Percentiles rank a stretch among this genome's conserved stretches.
Evolutionary conservation across 2,888 invertebrate species (phyloP).

Genomic region (Perizoma flavofasciatum): DNA sequence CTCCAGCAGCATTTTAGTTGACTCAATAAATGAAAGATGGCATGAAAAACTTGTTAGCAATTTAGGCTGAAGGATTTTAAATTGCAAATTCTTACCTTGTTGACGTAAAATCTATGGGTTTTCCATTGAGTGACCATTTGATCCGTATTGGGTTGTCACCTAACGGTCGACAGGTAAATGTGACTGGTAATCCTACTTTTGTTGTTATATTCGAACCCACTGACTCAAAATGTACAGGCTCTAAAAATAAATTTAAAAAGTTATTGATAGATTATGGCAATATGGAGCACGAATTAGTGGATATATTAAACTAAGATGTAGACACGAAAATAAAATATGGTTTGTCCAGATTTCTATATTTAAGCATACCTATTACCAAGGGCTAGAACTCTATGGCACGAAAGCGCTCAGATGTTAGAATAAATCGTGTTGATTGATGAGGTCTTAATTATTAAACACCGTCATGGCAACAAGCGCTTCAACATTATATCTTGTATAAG

Average conservation of each 20-base stretch:
- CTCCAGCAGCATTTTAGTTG: not conserved
- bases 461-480: too few relatives aligned
- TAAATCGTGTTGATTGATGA: too few relatives aligned
- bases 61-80: not conserved
- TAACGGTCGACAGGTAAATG: constrained; percentile 89
- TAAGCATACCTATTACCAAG: too few relatives aligned
- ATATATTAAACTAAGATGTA: too few relatives aligned
- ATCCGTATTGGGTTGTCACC: constrained; percentile 93
- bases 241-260: constrained; percentile 66
- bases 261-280: too few relatives aligned
- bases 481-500: too few relatives aligned
- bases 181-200: constrained; percentile 88
- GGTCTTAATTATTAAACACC: too few relatives aligned
- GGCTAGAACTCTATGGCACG: too few relatives aligned
- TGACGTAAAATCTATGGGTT: constrained; percentile 84
- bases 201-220: constrained; percentile 89
- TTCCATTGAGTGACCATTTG: constrained; percentile 89
- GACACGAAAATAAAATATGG: too few relatives aligned
- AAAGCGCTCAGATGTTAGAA: too few relatives aligned
- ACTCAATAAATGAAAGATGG: not conserved
- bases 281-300: too few relatives aligned
- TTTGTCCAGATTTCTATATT: too few relatives aligned
- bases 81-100: constrained; percentile 57
- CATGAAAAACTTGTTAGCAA: not conserved
- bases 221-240: constrained; percentile 90